These are phyloP conservation scores for Pammene fasciana DNA, from an alignment of 2,888 invertebrate species.

Conservation along the genomic window DNA sequence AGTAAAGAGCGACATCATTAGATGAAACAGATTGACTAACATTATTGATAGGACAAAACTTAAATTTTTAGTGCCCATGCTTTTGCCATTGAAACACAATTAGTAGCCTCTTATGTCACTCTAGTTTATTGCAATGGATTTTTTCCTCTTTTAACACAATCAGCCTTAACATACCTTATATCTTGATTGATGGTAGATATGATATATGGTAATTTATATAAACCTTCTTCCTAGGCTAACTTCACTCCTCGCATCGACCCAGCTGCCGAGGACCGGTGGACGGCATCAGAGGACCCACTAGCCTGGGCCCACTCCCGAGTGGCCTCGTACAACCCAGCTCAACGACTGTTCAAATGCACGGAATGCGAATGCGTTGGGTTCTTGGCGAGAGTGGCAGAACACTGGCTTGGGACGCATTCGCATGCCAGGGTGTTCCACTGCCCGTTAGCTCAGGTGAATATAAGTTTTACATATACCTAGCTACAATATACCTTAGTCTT, in stretches of 20 bases:
- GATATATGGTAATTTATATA: too few species aligned
- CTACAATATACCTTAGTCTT: too few species aligned
- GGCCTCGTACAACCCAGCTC: constrained; percentile 90
- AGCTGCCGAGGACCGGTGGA: constrained; percentile 84
- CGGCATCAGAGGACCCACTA: constrained; percentile 87
- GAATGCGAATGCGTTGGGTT: constrained; percentile 91
- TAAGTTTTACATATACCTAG: background rate
- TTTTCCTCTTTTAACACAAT: too few species aligned
- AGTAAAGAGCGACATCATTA: too few species aligned
- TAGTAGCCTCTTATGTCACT: too few species aligned
- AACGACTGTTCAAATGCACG: constrained; percentile 88
- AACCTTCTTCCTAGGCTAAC: constrained; percentile 70
- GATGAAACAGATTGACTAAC: too few species aligned
- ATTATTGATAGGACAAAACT: too few species aligned
- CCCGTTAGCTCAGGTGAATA: constrained; percentile 78
- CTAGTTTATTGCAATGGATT: too few species aligned
- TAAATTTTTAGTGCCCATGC: too few species aligned
- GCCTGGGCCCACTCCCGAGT: constrained; percentile 91
- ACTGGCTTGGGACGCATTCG: constrained; percentile 88
- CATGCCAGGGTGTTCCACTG: constrained; percentile 87
- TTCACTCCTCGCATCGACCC: constrained; percentile 81
- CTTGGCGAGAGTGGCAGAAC: constrained; percentile 88
- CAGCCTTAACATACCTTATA: too few species aligned
- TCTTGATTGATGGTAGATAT: too few species aligned
- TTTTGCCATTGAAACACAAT: too few species aligned